Base-by-base conservation (phyloP, 2,797 vertebrate genomes). In the Anas bernieri region DNA sequence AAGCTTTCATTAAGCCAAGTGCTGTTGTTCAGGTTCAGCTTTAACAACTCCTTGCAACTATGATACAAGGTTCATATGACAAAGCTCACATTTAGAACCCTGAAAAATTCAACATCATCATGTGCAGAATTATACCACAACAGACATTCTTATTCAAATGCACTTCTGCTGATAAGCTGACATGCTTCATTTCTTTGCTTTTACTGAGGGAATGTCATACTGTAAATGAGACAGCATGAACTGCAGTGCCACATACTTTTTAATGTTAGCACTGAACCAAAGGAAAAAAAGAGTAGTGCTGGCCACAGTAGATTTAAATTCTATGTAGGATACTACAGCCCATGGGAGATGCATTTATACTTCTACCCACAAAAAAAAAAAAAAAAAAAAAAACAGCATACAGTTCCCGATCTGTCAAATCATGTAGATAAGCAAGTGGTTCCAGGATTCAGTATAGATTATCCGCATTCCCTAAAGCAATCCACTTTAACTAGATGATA, bases 11-110 rank as follows among this genome's bases (percentile, higher is more conserved):
- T 77, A 75, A 63, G 56, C 58, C 87, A 76, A 91, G 85, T 66
- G 73, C 56, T 90, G 91, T 72, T 92, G 73, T 74, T 90, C 85
- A 87, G 50, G 80, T 87, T 93, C 67, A 86, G 64, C 63, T 88
- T 93, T 92, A 96, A 97, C 66, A 96, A 41, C 56, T 79, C n/a
- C 35, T 82, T 84, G 63, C 80, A 95, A 96, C 81, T 67, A 78
- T 1, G 30, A 82, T 74, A 86, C 67, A 87, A 84, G 58, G 48
- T 58, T 93, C 59, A 55, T n/a, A 59, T 80, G 64, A 82, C 70
- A 94, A 91, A 86, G 66, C 64, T 95, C 31, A n/a, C 33, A 83
- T 74, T 86, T 37, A 81, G 63, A 96, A 59, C n/a, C 48, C 84
- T 8, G 20, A 87, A 91, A 90, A 91, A 72, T 45, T 74, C 41